phyloP scores from a whole-genome alignment of 2,113 vertebrate genomes.

The Struthidea cinerea region DNA sequence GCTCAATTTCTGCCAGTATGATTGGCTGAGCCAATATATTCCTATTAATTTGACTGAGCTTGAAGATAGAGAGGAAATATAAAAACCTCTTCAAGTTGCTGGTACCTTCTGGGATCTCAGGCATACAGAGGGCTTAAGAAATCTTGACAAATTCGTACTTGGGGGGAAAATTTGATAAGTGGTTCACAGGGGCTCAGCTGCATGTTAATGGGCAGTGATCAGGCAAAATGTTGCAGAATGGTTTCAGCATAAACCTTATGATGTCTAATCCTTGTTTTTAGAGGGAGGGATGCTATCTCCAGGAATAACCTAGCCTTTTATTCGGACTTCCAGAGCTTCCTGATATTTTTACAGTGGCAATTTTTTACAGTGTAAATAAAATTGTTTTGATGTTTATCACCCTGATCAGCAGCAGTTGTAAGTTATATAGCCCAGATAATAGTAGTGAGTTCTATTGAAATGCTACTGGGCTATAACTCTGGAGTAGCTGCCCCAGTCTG shows the following conservation, averaged over 20 bases:
- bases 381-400: neutral
- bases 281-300: neutral
- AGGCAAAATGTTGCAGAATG: neutral
- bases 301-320: neutral
- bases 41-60: constrained; percentile 29
- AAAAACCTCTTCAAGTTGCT: neutral
- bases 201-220: neutral
- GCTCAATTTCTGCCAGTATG: neutral
- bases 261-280: neutral
- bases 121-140: neutral
- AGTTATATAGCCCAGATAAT: neutral
- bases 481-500: neutral
- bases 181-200: neutral
- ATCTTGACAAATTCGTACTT: neutral
- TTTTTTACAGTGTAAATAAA: constrained; percentile 19
- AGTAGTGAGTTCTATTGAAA: neutral
- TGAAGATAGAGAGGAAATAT: neutral
- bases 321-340: neutral
- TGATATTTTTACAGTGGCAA: neutral
- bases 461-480: neutral
- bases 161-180: neutral
- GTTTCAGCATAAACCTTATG: neutral
- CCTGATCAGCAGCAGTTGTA: neutral
- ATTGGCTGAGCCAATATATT: neutral
- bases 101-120: neutral